A percentile compares a stretch with the other conserved stretches of the same genome.
Evolutionary conservation across 2,797 vertebrate species (phyloP).

Genomic region (Rhinella marina): DNA sequence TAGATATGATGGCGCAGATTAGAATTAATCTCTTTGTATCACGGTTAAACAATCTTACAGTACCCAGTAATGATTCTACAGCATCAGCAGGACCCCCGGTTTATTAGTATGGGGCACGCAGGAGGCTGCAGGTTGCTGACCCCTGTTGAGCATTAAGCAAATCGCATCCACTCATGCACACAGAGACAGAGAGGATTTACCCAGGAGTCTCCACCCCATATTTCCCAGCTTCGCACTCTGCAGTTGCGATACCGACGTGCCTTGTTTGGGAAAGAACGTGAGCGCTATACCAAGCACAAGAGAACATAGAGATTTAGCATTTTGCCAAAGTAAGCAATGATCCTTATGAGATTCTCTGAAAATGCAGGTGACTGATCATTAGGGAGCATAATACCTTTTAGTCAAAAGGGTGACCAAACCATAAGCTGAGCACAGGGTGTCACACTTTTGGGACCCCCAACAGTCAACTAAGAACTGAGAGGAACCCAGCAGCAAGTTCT

Average conservation of each 20-base stretch:
- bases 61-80: neutral
- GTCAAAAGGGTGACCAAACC: no score
- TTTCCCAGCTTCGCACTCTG: conserved; percentile 81
- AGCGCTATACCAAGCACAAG: conserved; percentile 69
- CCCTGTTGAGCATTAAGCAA: neutral
- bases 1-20: conserved; percentile 43
- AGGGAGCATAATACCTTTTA: neutral
- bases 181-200: conserved; percentile 74
- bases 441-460: no score
- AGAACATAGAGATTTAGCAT: conserved; percentile 57
- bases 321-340: neutral
- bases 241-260: conserved; percentile 79
- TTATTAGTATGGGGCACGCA: neutral
- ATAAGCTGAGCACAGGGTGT: no score
- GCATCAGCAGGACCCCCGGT: neutral
- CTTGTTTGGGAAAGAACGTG: conserved; percentile 76
- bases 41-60: conserved; percentile 5
- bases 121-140: neutral
- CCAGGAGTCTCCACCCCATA: conserved; percentile 83
- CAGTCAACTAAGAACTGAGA: no score
- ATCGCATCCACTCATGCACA: conserved; percentile 70
- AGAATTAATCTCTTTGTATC: conserved; percentile 3
- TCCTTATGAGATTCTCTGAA: neutral
- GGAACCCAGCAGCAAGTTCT: neutral
- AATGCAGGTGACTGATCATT: neutral